Base-by-base conservation (phyloP, 1,140 invertebrate genomes). In the Leptinotarsa texana region DNA sequence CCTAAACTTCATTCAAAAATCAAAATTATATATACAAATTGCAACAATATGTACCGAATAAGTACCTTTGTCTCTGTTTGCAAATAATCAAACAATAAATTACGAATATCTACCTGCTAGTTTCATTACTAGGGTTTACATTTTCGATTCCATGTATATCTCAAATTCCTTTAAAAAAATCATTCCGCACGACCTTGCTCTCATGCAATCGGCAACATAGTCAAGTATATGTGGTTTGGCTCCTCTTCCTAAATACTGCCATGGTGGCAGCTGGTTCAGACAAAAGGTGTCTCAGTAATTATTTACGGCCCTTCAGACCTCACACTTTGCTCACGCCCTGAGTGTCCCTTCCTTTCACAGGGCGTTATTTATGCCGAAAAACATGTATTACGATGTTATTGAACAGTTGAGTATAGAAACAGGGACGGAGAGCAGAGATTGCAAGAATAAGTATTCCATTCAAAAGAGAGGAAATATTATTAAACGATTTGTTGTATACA, bases 201-300 rank as follows among this genome's bases (percentile, higher is more conserved):
- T 57, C 17, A 17, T 17, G 51, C 51, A 6, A 65, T 63, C 63
- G 24, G 21, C 61, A 62, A 42, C 63, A 47, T 69, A 69, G 66
- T 68, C 33, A 57, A 57, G 51, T 57, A 57, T 57, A 4, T 57
- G 51, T 57, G 51, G 51, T 70, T 63, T 68, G 27, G 68, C 61
- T 22, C 47, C 66, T 24, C 67, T 21, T 69, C 68, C 68, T 51
- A 67, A 62, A 72, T 13, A 76, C 79, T 57, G 75, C 76, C 63
- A 78, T 77, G 75, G 77, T 80, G 79, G 77, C 79, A 79, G 79
- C 77, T 79, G 79, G 75, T 33, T 70, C 79, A 75, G 72, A 76
- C 75, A 79, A 79, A 77, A 80, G 79, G 77, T 80, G 79, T 79
- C 77, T 79, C 74, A 75, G 77, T 80, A 80, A 80, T 80, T 80